A percentile compares a stretch with the other conserved stretches of the same genome.
Conservation (phyloP, 2,113 vertebrate genomes). For the Tautogolabrus adspersus region DNA sequence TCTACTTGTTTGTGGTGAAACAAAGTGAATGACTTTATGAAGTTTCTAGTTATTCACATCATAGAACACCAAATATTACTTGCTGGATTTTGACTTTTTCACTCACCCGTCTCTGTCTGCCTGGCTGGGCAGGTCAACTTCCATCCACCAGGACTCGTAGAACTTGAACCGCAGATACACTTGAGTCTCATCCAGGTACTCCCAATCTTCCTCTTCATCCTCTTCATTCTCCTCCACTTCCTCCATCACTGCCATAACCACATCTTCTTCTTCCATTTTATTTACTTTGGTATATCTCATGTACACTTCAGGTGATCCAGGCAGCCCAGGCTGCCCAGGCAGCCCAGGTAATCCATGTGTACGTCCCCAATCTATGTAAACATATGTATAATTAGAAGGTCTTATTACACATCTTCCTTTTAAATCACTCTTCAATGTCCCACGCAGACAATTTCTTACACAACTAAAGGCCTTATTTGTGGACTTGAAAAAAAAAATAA, state of each 20-base stretch:
- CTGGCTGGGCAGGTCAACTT: conserved; percentile 62
- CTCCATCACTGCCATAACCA: neutral
- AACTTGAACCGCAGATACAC: conserved; percentile 80
- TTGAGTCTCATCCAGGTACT: conserved; percentile 60
- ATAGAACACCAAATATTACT: no score
- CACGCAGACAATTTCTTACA: no score
- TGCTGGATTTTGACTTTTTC: neutral
- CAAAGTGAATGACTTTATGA: no score
- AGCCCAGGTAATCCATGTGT: no score
- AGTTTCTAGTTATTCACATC: no score
- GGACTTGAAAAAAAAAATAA: no score
- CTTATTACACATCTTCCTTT: neutral
- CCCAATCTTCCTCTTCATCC: conserved; percentile 58
- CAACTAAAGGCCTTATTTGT: no score
- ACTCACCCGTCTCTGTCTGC: conserved; percentile 71
- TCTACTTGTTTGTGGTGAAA: no score
- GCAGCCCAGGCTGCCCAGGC: no score
- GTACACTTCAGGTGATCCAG: neutral
- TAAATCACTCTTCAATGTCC: no score
- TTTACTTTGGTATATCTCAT: neutral
- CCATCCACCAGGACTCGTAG: conserved; percentile 84
- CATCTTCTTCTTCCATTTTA: neutral
- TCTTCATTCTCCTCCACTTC: neutral
- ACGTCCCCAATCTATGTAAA: neutral
- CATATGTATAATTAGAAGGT: neutral